Evolutionary conservation across 2,888 invertebrate genomes (phyloP), one percentile per base, ranked within the genome.

Genomic region (Drosophila mayaguana): DNA sequence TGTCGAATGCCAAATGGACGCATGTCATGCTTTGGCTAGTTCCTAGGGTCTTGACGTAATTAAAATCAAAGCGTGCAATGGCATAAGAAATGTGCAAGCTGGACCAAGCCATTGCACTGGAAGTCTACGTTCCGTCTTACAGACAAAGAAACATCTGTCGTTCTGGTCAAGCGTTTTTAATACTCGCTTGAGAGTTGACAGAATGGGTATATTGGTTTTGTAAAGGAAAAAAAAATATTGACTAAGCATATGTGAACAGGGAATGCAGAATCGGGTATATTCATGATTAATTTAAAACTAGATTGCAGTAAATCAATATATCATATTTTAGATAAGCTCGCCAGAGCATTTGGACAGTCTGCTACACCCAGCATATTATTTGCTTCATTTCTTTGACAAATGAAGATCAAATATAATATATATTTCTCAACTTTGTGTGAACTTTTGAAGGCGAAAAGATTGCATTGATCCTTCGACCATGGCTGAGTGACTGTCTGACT

Each of bases 21-120:
- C 81, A 83, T 83, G 86, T 75, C 83, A 84, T 70, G 38, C 20
- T 32, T 38, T 38, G 63, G 22, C 14, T 48, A 20, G 32, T 65
- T 63, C 48, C 70, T 57, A 22, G 42, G 69, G 67, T 55, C 75
- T 59, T 60, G 54, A 80, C 71, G 75, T 61, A 88, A 81, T 87
- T 87, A 75, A 89, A 85, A 85, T 89, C 74, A 82, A 88, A 84
- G 83, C 83, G 83, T 84, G 86, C 80, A 84, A 83, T 75, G 70
- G 85, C 90, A 80, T 73, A 75, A 81, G 75, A 79, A 54, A 48
- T 50, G 18, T 38, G 22, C 57, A 50, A 28, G 36, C 56, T 46
- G 63, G 45, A 61, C 42, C 54, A 77, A 46, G 22, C 36, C 36
- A 36, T 2, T 2, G 40, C 22, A 40, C n/a, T 25, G 8, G 2